phyloP scores from a whole-genome alignment of 2,113 vertebrate genomes.

The Loxodonta africana region DNA sequence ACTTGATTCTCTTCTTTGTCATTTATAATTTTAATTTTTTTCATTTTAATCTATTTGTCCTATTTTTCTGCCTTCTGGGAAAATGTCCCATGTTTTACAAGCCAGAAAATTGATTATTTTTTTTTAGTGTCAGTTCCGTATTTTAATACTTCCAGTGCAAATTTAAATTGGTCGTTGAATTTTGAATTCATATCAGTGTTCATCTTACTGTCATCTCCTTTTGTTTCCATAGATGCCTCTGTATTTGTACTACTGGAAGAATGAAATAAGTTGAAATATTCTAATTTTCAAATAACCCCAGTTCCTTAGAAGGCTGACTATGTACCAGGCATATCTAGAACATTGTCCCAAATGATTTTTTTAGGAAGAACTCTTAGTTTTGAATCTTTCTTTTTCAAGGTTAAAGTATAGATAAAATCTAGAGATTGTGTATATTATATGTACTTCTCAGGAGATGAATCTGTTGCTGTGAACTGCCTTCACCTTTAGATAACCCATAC shows the following conservation, averaged over 20 bases:
- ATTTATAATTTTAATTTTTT: conserved; percentile 23
- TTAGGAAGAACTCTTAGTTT: neutral
- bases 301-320: neutral
- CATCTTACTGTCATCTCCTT: neutral
- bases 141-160: neutral
- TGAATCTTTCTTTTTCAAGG: neutral
- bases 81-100: neutral
- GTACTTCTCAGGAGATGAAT: neutral
- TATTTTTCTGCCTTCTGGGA: neutral
- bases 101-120: conserved; percentile 42
- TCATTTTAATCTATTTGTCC: neutral
- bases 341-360: neutral
- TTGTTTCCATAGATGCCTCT: neutral
- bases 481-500: conserved; percentile 8
- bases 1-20: neutral
- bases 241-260: neutral
- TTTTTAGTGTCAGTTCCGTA: neutral
- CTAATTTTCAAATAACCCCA: neutral
- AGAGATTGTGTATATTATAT: neutral
- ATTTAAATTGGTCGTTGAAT: neutral
- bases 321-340: neutral
- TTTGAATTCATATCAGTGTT: neutral
- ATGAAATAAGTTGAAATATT: too few relatives aligned
- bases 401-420: neutral
- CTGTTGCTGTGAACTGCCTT: conserved; percentile 7